Evolutionary conservation across 2,113 vertebrate species (phyloP).

Genomic region (Thomomys bottae): DNA sequence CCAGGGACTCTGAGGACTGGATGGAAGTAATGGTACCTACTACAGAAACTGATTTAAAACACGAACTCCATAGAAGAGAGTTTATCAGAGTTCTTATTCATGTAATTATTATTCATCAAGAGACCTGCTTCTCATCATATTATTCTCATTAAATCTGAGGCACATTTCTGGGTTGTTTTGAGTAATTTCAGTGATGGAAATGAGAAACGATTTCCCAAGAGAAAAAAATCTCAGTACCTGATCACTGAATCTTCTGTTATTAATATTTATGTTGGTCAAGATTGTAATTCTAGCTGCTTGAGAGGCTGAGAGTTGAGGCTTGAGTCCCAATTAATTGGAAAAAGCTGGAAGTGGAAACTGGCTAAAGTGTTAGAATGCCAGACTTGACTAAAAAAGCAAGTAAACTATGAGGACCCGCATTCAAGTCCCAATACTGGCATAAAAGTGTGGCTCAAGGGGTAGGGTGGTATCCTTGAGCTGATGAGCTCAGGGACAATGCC

Average conservation of each 20-base stretch:
- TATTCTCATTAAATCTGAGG: neutral
- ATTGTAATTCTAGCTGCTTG: no score
- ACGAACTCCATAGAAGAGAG: neutral
- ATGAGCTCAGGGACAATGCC: no score
- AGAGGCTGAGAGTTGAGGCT: no score
- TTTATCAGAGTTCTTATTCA: neutral
- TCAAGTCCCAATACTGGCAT: no score
- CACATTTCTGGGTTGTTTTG: constrained; percentile 36
- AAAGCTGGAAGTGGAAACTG: no score
- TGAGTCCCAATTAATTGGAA: no score
- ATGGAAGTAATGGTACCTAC: neutral
- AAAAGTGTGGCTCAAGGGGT: no score
- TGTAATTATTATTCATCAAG: neutral
- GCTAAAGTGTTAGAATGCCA: no score
- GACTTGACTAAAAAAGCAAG: no score
- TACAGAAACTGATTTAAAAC: neutral
- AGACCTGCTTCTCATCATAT: neutral
- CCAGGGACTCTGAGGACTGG: neutral
- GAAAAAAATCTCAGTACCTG: neutral
- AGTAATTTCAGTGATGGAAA: neutral
- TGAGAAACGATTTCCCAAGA: constrained; percentile 15
- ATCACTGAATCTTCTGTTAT: constrained; percentile 2
- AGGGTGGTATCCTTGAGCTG: no score
- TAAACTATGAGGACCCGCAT: no score
- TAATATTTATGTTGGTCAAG: neutral